Evolutionary conservation across 2,888 invertebrate species (phyloP), one percentile per base, ranked within the genome.

Genomic region (Conchocele bisecta): DNA sequence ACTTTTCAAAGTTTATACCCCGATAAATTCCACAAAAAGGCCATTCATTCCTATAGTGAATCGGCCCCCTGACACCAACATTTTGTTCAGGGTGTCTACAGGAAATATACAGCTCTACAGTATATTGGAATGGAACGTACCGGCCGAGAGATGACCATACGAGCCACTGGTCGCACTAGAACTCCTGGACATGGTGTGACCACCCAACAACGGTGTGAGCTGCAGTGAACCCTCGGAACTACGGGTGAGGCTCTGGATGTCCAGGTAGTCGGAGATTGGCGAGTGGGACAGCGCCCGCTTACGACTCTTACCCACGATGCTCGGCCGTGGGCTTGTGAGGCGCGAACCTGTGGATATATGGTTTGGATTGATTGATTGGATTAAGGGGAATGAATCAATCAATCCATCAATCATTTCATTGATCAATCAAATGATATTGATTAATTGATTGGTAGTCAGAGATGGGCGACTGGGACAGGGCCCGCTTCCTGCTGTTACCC

Each of bases 141-240:
- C 97, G 83, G 98, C 98, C 79, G 98, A 97, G 78, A 98, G 94
- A 92, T 98, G 98, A 22, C 98, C 98, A 93, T 98, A 98, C 75
- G 98, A 98, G 48, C 98, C 98, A 85, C 97, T 97, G 5, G 96
- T 96, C n/a, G 89, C 88, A 31, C 96, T 88, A 5, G 91, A 91
- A 60, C 89, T 89, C 13, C 90, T 83, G 5, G 90, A 90, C 57
- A 83, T 85, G 24, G 68, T 74, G 60, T 81, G 80, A 17, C 82
- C 83, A 29, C 81, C 83, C 17, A 86, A 72, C 42, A 88, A 83
- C 15, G 88, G 86, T 4, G 89, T 86, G 41, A 91, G 79, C 61
- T 89, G 89, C 42, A 98, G 92, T 26, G 97, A 97, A 84, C 97
- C 92, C 5, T 98, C 98, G 6, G 98, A 98, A 84, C 97, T 97